phyloP scores from a whole-genome alignment of 2,797 vertebrate species.

The Pseudopleuronectes americanus region DNA sequence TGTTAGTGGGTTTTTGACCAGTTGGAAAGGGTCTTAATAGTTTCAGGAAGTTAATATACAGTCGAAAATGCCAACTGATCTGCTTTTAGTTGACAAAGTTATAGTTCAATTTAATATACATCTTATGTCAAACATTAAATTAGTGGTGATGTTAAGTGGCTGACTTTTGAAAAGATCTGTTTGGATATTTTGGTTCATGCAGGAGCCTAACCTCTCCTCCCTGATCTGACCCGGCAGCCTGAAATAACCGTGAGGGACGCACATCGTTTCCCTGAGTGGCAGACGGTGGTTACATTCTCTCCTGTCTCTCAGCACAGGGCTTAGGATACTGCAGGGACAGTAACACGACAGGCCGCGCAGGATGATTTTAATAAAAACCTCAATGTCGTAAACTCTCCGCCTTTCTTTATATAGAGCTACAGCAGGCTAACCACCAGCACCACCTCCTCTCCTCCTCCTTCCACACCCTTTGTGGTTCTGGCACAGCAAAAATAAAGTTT shows the following conservation, averaged over 20 bases:
- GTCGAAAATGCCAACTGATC: background rate
- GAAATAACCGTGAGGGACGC: conserved; percentile 41
- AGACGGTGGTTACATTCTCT: conserved; percentile 23
- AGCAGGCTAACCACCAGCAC: conserved; percentile 65
- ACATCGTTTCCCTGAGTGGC: conserved; percentile 24
- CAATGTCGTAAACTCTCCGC: conserved; percentile 44
- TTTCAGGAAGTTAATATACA: too few relatives aligned
- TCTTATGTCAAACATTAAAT: conserved; percentile 5
- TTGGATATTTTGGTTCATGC: conserved; percentile 35
- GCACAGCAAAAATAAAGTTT: conserved; percentile 56
- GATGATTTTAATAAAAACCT: conserved; percentile 61
- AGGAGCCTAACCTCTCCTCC: conserved; percentile 20
- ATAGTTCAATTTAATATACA: background rate
- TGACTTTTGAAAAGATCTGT: conserved; percentile 19
- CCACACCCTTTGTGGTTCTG: conserved; percentile 79
- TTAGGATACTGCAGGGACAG: background rate
- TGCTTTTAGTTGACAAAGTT: conserved; percentile 2
- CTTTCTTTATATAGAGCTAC: conserved; percentile 69
- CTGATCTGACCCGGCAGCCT: conserved; percentile 36
- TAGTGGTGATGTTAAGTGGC: conserved; percentile 4
- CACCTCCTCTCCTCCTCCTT: conserved; percentile 55
- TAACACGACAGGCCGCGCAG: conserved; percentile 23
- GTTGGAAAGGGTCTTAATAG: too few relatives aligned
- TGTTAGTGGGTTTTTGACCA: too few relatives aligned
- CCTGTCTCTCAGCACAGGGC: conserved; percentile 14